Base-by-base conservation (phyloP, 2,888 invertebrate genomes). In the Nebria salina region DNA sequence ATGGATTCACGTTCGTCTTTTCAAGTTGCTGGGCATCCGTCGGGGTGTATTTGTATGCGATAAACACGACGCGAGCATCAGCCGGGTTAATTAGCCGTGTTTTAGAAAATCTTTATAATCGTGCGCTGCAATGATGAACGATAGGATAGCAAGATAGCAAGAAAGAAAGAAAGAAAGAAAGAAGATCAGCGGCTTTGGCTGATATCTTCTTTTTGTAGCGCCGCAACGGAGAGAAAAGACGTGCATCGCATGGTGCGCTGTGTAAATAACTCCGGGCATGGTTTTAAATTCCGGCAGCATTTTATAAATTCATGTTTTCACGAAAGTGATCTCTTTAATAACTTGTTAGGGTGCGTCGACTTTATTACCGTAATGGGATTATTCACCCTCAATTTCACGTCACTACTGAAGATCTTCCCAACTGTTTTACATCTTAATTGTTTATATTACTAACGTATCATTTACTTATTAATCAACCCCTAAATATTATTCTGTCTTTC, bases 331-430 rank as follows among this genome's bases (percentile, higher is more conserved):
- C 81, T 81, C 73, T 81, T 76, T 81, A 81, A 81, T 76, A 81
- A 81, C 72, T 81, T 81, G 81, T 81, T 81, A 76, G 81, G 76
- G 76, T n/a, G 76, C 43, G 81, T 72, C 72, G 76, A 81, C 76
- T 81, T 81, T 81, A 81, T 81, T 81, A 81, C 76, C 81, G 76
- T 81, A 81, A 81, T 81, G 81, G 76, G 76, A 81, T 81, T 81
- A 81, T 81, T 81, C 81, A 80, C 81, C 81, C 81, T 73, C 72
- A 76, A 81, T 81, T 81, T 72, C 72, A 80, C 80, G 80, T 80
- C 75, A 54, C 75, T 64, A 65, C 15, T 8, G 8, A 68, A 68
- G 15, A 34, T 72, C 34, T 34, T 34, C n/a, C 8, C 20, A 72
- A 26, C 41, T 72, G 20, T 72, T 70, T 34, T 70, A 25, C 70